Conservation (phyloP, 2,113 vertebrate species). For the Eidolon helvum region DNA sequence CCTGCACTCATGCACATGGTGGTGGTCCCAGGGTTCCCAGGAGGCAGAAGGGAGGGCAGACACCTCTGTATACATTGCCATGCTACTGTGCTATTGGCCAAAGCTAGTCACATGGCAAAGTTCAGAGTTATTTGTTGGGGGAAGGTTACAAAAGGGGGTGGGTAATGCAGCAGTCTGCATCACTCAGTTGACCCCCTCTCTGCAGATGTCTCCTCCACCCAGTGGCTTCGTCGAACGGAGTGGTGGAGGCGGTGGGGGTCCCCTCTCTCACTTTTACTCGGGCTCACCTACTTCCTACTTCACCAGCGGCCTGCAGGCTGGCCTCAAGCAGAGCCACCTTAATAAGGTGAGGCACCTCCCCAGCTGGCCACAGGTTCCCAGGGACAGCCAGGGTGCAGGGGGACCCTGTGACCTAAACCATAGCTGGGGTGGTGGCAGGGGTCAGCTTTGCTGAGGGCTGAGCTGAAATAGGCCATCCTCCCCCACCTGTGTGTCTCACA, state of each 20-base stretch:
- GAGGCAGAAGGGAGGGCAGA: neutral
- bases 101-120: neutral
- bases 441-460: neutral
- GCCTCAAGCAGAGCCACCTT: constrained; percentile 86
- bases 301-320: constrained; percentile 85
- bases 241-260: constrained; percentile 63
- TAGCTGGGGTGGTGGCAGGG: neutral
- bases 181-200: neutral
- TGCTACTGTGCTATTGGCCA: neutral
- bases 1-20: neutral
- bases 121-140: neutral
- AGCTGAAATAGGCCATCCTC: neutral
- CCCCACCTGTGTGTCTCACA: no score
- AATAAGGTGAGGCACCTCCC: constrained; percentile 85
- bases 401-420: neutral
- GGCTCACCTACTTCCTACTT: constrained; percentile 89
- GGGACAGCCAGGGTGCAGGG: neutral
- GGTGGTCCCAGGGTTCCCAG: neutral
- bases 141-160: neutral
- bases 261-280: constrained; percentile 81
- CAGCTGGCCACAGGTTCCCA: no score
- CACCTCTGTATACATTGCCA: neutral
- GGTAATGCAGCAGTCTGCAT: neutral
- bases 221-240: constrained; percentile 81
- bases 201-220: constrained; percentile 77